These are phyloP conservation scores for Yponomeuta plumbellus DNA, from an alignment of 2,888 invertebrate species.

Conservation along the genomic window DNA sequence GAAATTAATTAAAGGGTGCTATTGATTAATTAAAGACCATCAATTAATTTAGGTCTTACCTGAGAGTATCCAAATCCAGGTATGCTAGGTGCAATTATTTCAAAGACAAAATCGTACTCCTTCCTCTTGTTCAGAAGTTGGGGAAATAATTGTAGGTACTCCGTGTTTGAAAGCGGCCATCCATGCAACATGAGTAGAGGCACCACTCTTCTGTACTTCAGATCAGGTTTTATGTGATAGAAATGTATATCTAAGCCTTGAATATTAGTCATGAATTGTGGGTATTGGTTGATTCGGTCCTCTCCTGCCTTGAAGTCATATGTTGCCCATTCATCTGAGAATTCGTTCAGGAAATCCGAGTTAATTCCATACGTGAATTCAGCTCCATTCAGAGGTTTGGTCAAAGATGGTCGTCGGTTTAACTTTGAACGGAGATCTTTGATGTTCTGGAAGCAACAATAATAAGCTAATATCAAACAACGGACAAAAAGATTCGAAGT, in stretches of 20 bases:
- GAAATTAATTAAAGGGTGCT: no score
- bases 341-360: conserved; percentile 77
- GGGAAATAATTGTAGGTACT: background rate
- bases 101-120: conserved; percentile 58
- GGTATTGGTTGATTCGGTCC: conserved; percentile 81
- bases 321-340: conserved; percentile 87
- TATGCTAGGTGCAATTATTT: conserved; percentile 59
- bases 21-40: no score
- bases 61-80: conserved; percentile 34
- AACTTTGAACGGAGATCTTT: background rate
- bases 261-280: conserved; percentile 85
- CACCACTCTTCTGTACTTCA: conserved; percentile 8
- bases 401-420: background rate
- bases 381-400: conserved; percentile 78
- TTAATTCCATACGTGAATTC: conserved; percentile 91
- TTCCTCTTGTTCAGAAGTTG: background rate
- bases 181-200: conserved; percentile 47
- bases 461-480: background rate
- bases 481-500: background rate
- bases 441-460: conserved; percentile 9
- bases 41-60: conserved; percentile 25
- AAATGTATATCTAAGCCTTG: conserved; percentile 86
- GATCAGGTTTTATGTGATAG: conserved; percentile 79
- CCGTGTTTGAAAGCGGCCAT: conserved; percentile 40
- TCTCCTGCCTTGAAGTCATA: conserved; percentile 82